Conservation (phyloP, 2,888 invertebrate genomes). For the Leptopilina myrica region DNA sequence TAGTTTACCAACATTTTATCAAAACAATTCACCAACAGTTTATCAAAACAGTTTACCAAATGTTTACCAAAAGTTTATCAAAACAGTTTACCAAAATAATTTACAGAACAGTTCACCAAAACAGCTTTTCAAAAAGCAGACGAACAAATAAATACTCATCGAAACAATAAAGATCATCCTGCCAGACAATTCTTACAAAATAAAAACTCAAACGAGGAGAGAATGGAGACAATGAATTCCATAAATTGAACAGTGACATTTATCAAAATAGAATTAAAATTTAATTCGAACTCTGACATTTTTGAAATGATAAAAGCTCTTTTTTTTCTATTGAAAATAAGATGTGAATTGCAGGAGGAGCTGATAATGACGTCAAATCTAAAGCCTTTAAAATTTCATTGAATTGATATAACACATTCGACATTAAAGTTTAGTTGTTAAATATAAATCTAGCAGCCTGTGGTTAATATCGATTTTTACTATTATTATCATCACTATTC, state of each 20-base stretch:
- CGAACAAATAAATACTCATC: not conserved
- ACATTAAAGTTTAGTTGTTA: not conserved
- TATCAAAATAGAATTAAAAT: not conserved
- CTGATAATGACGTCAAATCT: conserved; percentile 11
- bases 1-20: too few species aligned
- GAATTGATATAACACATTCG: not conserved
- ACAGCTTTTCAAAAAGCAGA: too few species aligned
- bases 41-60: too few species aligned
- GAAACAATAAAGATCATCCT: not conserved
- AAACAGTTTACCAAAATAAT: too few species aligned
- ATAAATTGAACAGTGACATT: not conserved
- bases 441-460: too few species aligned
- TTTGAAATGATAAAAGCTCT: not conserved
- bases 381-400: not conserved
- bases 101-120: too few species aligned
- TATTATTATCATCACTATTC: too few species aligned
- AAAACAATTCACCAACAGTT: too few species aligned
- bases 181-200: not conserved
- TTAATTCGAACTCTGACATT: not conserved
- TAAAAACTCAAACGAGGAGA: not conserved
- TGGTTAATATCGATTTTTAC: too few species aligned
- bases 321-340: not conserved
- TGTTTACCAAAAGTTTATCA: too few species aligned
- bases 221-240: not conserved
- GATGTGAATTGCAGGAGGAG: not conserved